Base-by-base conservation (phyloP, 2,797 vertebrate species). In the Danio jaintianensis region DNA sequence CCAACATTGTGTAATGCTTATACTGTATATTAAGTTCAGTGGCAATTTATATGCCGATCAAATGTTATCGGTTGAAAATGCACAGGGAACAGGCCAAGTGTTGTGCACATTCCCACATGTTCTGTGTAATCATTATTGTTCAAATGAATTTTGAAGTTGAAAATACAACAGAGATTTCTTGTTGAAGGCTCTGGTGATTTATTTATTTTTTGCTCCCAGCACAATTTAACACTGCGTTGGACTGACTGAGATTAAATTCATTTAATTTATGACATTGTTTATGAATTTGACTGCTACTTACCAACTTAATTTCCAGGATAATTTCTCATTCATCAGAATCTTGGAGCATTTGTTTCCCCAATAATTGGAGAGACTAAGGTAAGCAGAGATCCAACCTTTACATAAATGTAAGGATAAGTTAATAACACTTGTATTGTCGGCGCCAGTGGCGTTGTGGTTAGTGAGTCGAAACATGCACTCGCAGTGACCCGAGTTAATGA, bases 171-270 rank as follows among this genome's bases (percentile, higher is more conserved):
- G 50, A 70, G 29, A 29, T 29, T 29, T 29, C 29, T 29, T 29
- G 29, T 29, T 29, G 3, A 29, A 29, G 29, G 1, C 29, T 29
- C 29, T 29, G 29, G 29, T 29, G 67, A 1, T 70, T 70, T 55
- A 56, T 56, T n/a, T n/a, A n/a, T n/a, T n/a, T n/a, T n/a, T n/a
- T 70, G n/a, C 42, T 55, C n/a, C 18, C 7, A 55, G 38, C 15
- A 42, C 69, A 43, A 61, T 47, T 18, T 18, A 6, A 56, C 15
- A 36, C 18, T 20, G 36, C n/a, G 9, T 4, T 63, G 58, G 13
- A 53, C 15, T 20, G 16, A 52, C 45, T 43, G 74, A 66, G 48
- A 64, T 77, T 47, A 77, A 56, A 77, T n/a, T 4, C 18, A 29
- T 29, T 29, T 1, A 29, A 29, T 29, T 1, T 3, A 29, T 29